Conservation (phyloP, 1,140 invertebrate genomes). For the Chlorops oryzae region DNA sequence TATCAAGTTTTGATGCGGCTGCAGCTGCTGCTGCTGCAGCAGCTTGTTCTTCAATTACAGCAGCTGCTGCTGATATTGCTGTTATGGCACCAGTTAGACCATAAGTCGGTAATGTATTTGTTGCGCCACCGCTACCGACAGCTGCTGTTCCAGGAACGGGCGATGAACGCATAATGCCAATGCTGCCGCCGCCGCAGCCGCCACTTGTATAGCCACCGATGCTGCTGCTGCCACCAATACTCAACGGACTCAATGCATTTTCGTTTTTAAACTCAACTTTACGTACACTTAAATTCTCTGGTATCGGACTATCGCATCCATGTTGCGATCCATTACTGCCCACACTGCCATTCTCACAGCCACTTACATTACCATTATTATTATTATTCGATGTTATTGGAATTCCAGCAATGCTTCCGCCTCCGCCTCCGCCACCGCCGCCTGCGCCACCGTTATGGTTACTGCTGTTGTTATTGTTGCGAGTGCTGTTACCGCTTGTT, state of each 20-base stretch:
- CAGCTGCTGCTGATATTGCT: conserved; percentile 40
- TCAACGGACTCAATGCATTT: conserved; percentile 9
- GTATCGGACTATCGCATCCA: conserved; percentile 35
- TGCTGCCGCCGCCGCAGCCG: background rate
- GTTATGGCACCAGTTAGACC: conserved; percentile 42
- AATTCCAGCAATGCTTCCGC: background rate
- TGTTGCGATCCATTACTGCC: conserved; percentile 35
- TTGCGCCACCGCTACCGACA: conserved; percentile 3
- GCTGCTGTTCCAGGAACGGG: background rate
- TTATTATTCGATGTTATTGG: background rate
- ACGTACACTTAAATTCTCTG: conserved; percentile 40
- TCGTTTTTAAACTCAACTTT: conserved; percentile 34
- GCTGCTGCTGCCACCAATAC: background rate
- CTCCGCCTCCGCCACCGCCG: background rate
- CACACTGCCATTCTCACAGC: conserved; percentile 30
- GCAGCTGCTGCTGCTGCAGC: conserved; percentile 29
- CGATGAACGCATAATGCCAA: too few relatives aligned
- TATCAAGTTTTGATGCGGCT: conserved; percentile 20
- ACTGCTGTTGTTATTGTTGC: conserved; percentile 7
- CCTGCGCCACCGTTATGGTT: background rate
- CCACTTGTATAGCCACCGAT: background rate
- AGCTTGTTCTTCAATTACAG: conserved; percentile 34
- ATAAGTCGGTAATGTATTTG: conserved; percentile 27
- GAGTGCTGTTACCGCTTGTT: conserved; percentile 27
- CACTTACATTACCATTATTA: background rate